Percentiles rank a stretch among this genome's conserved stretches.
phyloP scores from a whole-genome alignment of 2,113 vertebrate genomes.

The Pseudopipra pipra region DNA sequence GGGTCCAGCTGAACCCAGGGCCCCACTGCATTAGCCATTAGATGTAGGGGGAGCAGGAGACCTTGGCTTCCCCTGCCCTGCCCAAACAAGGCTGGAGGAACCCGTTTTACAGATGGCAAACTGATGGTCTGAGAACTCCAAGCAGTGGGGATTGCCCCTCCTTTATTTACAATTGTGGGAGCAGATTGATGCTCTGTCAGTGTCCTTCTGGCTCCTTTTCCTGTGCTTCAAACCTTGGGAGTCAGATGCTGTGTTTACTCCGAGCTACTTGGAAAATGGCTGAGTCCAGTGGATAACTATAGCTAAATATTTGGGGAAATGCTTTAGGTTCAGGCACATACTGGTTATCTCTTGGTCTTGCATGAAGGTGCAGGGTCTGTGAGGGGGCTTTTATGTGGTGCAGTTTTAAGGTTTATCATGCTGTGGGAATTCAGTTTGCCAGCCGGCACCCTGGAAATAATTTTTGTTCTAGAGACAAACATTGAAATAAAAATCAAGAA shows the following conservation, averaged over 20 bases:
- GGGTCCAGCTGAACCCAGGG: neutral
- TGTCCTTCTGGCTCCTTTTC: neutral
- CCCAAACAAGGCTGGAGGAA: neutral
- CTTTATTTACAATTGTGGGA: neutral
- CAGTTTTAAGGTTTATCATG: neutral
- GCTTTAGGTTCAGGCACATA: neutral
- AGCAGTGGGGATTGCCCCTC: neutral
- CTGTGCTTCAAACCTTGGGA: neutral
- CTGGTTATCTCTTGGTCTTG: neutral
- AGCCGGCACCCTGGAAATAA: neutral
- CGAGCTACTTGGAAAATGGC: neutral
- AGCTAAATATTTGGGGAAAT: neutral
- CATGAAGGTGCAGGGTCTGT: neutral
- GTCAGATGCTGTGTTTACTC: neutral
- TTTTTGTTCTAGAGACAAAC: slow-evolving; percentile 4
- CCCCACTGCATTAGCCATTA: neutral
- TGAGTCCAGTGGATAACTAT: neutral
- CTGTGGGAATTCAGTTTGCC: slow-evolving; percentile 5
- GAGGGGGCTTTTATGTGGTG: neutral
- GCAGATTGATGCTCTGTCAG: neutral
- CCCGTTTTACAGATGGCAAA: neutral
- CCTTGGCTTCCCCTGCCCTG: neutral
- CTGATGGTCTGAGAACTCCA: neutral
- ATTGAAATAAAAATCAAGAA: slow-evolving; percentile 19
- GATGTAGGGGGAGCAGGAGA: neutral